phyloP scores from a whole-genome alignment of 2,113 vertebrate species.

The Pica pica region DNA sequence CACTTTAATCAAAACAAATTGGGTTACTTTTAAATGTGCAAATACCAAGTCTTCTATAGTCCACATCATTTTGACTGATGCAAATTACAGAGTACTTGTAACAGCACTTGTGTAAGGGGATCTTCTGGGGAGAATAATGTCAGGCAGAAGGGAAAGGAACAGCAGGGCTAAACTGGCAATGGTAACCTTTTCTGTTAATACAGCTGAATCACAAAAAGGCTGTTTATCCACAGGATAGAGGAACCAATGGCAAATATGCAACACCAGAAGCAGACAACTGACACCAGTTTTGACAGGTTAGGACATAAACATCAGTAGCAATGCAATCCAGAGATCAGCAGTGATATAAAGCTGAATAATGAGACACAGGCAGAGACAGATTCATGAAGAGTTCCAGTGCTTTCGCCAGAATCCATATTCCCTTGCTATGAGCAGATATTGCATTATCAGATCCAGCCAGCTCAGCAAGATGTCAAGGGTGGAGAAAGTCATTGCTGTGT shows the following conservation, averaged over 20 bases:
- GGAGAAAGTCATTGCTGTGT: slow-evolving; percentile 45
- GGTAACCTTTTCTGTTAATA: neutral
- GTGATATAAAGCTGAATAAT: slow-evolving; percentile 16
- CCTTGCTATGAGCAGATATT: neutral
- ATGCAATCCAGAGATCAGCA: neutral
- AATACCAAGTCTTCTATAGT: neutral
- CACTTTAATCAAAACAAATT: neutral
- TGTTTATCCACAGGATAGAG: neutral
- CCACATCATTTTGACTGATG: neutral
- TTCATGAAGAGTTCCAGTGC: neutral
- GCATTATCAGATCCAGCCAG: neutral
- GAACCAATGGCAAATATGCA: neutral
- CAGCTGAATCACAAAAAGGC: neutral
- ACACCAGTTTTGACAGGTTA: neutral
- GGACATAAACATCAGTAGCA: neutral
- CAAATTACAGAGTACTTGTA: neutral
- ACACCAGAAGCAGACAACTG: neutral
- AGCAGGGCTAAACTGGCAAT: neutral
- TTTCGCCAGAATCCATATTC: neutral
- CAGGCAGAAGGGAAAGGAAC: neutral
- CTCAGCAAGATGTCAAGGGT: slow-evolving; percentile 55
- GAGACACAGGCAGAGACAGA: neutral
- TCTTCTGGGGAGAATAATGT: neutral
- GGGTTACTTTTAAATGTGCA: neutral
- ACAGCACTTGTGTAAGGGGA: neutral